phyloP scores from a whole-genome alignment of 2,888 invertebrate genomes.

The Orthosia cruda region DNA sequence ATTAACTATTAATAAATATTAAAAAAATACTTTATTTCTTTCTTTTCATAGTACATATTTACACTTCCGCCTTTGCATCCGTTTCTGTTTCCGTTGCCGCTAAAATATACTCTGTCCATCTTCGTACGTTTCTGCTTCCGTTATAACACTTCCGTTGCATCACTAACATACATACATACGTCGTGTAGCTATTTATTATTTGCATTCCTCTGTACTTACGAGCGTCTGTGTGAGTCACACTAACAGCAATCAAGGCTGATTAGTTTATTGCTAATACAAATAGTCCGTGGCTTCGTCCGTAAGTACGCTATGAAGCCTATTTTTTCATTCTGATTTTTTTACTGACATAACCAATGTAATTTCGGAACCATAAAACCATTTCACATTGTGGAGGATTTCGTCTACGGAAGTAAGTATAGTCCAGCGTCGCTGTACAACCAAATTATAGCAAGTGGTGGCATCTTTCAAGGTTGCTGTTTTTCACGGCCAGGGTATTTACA shows the following conservation, averaged over 20 bases:
- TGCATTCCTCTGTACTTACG: constrained; percentile 27
- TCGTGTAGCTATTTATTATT: constrained; percentile 40
- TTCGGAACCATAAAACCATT: background rate
- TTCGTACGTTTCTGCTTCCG: too few relatives aligned
- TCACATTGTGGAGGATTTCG: background rate
- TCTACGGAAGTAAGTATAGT: background rate
- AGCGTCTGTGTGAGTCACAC: constrained; percentile 33
- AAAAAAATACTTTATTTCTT: too few relatives aligned
- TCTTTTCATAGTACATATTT: too few relatives aligned
- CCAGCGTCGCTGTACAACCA: background rate
- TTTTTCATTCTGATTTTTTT: background rate
- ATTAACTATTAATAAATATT: too few relatives aligned
- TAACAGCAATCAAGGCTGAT: constrained; percentile 2
- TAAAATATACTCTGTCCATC: too few relatives aligned
- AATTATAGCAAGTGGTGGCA: background rate
- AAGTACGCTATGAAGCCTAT: background rate
- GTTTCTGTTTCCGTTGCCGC: too few relatives aligned
- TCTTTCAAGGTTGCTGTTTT: background rate
- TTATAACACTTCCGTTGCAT: too few relatives aligned
- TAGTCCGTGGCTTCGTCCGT: background rate
- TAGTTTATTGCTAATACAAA: constrained; percentile 3
- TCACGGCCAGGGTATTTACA: background rate
- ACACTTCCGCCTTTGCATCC: too few relatives aligned
- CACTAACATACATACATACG: constrained; percentile 15
- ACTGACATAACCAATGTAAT: background rate